These are phyloP conservation scores for Eilema depressum DNA, from an alignment of 2,888 invertebrate species.

Conservation along the genomic window DNA sequence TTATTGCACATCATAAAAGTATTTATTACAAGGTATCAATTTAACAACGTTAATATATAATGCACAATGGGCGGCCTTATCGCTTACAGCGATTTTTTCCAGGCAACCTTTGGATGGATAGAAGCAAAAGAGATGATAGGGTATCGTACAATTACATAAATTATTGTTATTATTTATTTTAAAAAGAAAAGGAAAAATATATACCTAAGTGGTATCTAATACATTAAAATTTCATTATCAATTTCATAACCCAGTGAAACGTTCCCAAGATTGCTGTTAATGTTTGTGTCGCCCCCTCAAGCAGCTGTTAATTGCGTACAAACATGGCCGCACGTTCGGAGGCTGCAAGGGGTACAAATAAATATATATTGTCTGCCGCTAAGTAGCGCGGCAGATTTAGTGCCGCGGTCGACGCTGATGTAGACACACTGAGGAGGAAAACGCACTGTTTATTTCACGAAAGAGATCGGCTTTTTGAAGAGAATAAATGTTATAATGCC, in stretches of 20 bases:
- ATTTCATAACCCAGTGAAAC: background rate
- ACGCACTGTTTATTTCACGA: background rate
- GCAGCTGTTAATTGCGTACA: slow-evolving; percentile 10
- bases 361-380: slow-evolving; percentile 32
- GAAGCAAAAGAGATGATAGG: too few relatives aligned
- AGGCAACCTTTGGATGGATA: too few relatives aligned
- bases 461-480: background rate
- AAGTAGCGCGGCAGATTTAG: slow-evolving; percentile 47
- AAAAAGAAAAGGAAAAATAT: too few relatives aligned
- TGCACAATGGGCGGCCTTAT: too few relatives aligned
- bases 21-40: too few relatives aligned
- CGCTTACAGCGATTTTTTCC: too few relatives aligned
- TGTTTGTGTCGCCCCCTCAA: slow-evolving; percentile 19
- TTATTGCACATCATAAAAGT: too few relatives aligned
- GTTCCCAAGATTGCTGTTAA: slow-evolving; percentile 5
- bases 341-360: slow-evolving; percentile 21
- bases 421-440: background rate
- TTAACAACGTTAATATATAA: too few relatives aligned
- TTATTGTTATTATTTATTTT: too few relatives aligned
- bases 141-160: too few relatives aligned
- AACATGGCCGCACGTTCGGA: slow-evolving; percentile 9
- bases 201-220: too few relatives aligned
- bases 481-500: background rate
- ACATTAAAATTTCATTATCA: too few relatives aligned
- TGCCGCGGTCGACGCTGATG: slow-evolving; percentile 32